Evolutionary conservation across 2,888 invertebrate genomes (phyloP), one percentile per base, ranked within the genome.

Genomic region (Fragum sueziense): DNA sequence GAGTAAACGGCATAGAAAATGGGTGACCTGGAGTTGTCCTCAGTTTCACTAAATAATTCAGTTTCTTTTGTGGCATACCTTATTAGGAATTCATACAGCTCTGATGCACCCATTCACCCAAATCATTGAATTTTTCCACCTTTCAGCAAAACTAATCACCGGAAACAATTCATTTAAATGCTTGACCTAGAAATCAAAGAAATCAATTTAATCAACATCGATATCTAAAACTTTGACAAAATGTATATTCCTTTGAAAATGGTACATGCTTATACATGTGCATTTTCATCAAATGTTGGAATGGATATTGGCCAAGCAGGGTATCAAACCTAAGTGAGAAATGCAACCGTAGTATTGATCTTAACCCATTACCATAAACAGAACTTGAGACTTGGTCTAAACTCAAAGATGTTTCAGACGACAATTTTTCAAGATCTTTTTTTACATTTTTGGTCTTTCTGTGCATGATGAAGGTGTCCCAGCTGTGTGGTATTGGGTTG

Each of bases 81-180:
- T 29, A 47, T 31, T 47, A 54, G 27, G n/a, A 47, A 54, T 33
- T 52, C 52, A 52, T 22, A 52, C n/a, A 31, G 52, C 27, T 52
- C n/a, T 31, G 52, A 69, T 51, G 33, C 20, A 33, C 29, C 34
- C 52, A 69, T n/a, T 54, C 69, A 52, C 29, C 69, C 54, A 52
- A 47, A 25, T 52, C 54, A 54, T 51, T 69, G 33, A 41, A 65
- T 65, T 65, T 65, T n/a, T 65, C 65, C 22, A 25, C 65, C 22
- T 33, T 61, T 33, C 6, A 61, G n/a, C 31, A 31, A 31, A 61
- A 33, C 61, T 61, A n/a, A 61, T 33, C 27, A n/a, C 33, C 1
- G 61, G 61, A 33, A 33, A n/a, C 33, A 61, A 61, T 61, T 61
- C 11, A 57, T 27, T 57, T 33, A 47, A 47, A 9, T 33, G 31